Evolutionary conservation across 1,140 invertebrate genomes (phyloP).

Genomic region (Drosophila lacteicornis): DNA sequence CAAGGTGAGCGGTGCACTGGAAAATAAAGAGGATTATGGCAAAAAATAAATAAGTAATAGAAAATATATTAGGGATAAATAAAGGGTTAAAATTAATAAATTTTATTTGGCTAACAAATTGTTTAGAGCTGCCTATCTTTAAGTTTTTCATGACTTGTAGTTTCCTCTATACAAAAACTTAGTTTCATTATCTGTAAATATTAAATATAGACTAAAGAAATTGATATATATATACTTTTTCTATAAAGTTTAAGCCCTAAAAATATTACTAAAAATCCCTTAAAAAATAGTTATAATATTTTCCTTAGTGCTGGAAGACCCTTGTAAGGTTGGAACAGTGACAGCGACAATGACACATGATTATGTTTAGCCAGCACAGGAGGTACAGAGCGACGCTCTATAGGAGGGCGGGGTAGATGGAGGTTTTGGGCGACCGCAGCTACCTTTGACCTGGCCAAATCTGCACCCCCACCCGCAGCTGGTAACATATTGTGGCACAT

Average conservation of each 20-base stretch:
- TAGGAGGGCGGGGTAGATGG: background rate
- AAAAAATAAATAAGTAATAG: background rate
- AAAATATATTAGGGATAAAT: background rate
- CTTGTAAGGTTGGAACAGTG: conserved; percentile 6
- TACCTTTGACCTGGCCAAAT: conserved; percentile 51
- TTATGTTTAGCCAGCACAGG: conserved; percentile 63
- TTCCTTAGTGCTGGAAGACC: background rate
- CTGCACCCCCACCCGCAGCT: conserved; percentile 29
- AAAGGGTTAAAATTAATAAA: too few relatives aligned
- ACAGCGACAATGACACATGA: conserved; percentile 82
- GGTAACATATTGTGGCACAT: conserved; percentile 73
- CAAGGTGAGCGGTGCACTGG: conserved; percentile 22
- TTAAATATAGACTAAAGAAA: background rate
- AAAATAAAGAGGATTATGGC: background rate
- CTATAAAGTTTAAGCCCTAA: too few relatives aligned
- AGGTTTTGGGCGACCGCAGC: conserved; percentile 25
- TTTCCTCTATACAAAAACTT: background rate
- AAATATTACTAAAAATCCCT: background rate
- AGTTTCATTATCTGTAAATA: background rate
- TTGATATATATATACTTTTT: too few relatives aligned
- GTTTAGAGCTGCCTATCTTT: too few relatives aligned
- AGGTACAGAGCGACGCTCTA: background rate
- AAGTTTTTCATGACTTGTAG: background rate
- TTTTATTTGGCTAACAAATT: too few relatives aligned
- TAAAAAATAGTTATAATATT: background rate